These are phyloP conservation scores for Torymus tubicola DNA, from an alignment of 2,888 invertebrate species.

Conservation along the genomic window DNA sequence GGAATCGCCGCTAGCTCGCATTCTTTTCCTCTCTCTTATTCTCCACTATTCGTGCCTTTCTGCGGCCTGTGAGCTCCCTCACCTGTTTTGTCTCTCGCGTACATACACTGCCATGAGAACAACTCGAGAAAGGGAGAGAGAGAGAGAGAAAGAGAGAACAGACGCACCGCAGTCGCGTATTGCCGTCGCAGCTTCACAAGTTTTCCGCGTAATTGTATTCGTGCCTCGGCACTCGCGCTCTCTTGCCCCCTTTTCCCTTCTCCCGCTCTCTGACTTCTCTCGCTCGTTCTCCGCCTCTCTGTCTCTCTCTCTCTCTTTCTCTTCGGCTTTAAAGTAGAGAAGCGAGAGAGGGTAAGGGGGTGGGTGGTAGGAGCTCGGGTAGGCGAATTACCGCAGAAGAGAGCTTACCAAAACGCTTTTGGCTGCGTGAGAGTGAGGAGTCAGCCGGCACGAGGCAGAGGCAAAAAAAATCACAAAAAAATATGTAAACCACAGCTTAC, in stretches of 20 bases:
- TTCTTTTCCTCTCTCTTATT: neutral
- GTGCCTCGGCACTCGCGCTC: neutral
- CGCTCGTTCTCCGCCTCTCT: neutral
- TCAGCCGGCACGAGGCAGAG: neutral
- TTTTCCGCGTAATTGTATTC: conserved; percentile 32
- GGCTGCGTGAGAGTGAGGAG: neutral
- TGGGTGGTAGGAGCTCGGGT: neutral
- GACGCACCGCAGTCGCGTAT: neutral
- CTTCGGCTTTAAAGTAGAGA: neutral
- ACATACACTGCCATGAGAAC: no score
- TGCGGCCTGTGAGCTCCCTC: neutral
- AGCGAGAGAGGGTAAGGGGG: neutral
- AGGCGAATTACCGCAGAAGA: conserved; percentile 27
- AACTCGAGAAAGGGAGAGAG: no score
- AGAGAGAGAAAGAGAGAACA: neutral
- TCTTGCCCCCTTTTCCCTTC: neutral
- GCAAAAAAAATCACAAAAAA: neutral
- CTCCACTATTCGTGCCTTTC: neutral
- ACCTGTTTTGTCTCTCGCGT: no score
- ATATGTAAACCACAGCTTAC: no score
- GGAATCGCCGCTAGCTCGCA: neutral
- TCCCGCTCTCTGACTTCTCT: no score
- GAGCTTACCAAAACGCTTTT: conserved; percentile 45
- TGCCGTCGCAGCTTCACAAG: neutral
- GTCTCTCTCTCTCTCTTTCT: neutral